Percentiles rank a stretch among this genome's conserved stretches.
Conservation (phyloP, 92 coral and sea anemone genomes). For the Siderastrea radians region DNA sequence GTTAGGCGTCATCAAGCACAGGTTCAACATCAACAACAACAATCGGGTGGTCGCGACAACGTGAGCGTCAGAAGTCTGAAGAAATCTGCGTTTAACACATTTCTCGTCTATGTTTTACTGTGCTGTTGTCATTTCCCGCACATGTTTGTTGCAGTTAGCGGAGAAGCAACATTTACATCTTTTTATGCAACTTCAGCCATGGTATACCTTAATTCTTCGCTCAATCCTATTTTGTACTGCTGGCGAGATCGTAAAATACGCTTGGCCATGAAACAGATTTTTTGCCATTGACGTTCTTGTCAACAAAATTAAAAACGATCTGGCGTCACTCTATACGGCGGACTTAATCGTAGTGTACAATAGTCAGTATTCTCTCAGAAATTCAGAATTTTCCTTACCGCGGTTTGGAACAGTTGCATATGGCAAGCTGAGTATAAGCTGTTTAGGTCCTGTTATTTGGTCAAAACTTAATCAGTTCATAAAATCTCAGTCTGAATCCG, state of each 20-base stretch:
- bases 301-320: too few species aligned
- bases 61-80: not conserved
- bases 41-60: not conserved
- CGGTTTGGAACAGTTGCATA: too few species aligned
- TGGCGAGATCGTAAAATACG: constrained; percentile 15
- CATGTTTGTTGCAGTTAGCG: not conserved
- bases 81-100: constrained; percentile 9
- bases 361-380: too few species aligned
- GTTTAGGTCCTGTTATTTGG: too few species aligned
- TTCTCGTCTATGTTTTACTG: not conserved
- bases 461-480: too few species aligned
- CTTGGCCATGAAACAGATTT: not conserved
- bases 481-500: too few species aligned
- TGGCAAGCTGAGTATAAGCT: too few species aligned
- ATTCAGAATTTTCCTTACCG: too few species aligned
- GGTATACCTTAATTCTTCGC: constrained; percentile 1
- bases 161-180: too few species aligned
- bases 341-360: too few species aligned
- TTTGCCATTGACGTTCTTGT: not conserved
- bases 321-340: too few species aligned
- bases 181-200: not conserved
- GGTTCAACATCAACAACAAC: not conserved
- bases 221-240: not conserved
- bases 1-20: constrained; percentile 4
- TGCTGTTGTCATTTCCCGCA: not conserved